These are phyloP conservation scores for Protonemura montana DNA, from an alignment of 2,888 invertebrate genomes.

Conservation along the genomic window DNA sequence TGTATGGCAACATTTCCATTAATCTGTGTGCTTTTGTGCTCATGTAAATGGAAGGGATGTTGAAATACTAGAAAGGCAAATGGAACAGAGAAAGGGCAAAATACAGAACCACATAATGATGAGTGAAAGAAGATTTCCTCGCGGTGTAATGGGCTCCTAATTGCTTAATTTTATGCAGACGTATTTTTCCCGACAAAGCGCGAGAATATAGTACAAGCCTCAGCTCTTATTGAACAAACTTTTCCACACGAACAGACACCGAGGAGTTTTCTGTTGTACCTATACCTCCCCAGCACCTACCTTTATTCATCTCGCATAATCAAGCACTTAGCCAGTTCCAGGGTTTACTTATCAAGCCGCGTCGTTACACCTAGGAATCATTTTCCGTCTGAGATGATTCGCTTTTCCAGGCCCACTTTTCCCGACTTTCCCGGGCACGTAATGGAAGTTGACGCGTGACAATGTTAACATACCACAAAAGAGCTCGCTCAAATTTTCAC, in stretches of 20 bases:
- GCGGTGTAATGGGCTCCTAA: background rate
- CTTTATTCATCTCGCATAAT: background rate
- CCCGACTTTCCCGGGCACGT: background rate
- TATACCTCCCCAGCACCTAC: background rate
- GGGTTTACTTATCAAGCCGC: background rate
- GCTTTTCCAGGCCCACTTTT: background rate
- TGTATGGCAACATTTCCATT: conserved; percentile 2
- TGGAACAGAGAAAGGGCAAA: background rate
- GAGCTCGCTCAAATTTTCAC: background rate
- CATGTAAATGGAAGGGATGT: background rate
- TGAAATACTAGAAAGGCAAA: background rate
- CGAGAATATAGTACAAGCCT: background rate
- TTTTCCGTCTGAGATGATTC: background rate
- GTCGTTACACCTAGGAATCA: background rate
- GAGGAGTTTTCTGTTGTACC: background rate
- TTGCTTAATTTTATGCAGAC: conserved; percentile 7
- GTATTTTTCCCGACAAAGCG: background rate
- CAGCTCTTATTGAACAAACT: background rate
- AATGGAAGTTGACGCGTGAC: conserved; percentile 15
- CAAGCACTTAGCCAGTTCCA: background rate
- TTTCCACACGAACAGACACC: background rate
- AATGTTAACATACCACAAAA: conserved; percentile 19
- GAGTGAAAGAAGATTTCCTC: background rate
- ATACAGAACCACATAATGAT: background rate
- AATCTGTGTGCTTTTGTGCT: background rate